Percentiles rank a stretch among this genome's conserved stretches.
Evolutionary conservation across 2,113 vertebrate species (phyloP).

Genomic region (Prunella fulvescens): DNA sequence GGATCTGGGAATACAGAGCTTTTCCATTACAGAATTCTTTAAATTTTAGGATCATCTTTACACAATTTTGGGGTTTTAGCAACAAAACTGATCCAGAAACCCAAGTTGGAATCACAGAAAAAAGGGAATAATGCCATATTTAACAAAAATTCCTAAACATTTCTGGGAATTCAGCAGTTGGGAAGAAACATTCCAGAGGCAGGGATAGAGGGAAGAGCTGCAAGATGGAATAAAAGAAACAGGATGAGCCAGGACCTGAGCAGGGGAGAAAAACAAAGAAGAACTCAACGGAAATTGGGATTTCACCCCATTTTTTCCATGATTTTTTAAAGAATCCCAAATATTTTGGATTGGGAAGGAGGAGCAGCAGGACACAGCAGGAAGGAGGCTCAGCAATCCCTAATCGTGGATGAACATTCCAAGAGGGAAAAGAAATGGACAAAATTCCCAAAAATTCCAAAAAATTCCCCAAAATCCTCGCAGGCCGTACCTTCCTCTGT

Average conservation of each 20-base stretch:
- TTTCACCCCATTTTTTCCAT: accelerated
- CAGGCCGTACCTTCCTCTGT: conserved; percentile 59
- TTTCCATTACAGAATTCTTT: not conserved
- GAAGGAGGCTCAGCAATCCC: not conserved
- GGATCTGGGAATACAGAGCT: not conserved
- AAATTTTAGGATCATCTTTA: not conserved
- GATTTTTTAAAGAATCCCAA: not conserved
- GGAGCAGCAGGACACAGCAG: not conserved
- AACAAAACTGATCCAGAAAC: not conserved
- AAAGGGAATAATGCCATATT: not conserved
- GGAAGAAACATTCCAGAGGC: not conserved
- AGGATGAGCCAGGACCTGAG: not conserved
- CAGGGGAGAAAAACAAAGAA: not conserved
- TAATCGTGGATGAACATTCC: accelerated
- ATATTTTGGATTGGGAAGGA: not conserved
- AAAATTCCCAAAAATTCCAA: not conserved
- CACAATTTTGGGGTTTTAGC: not conserved
- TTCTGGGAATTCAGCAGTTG: not conserved
- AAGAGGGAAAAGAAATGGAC: accelerated
- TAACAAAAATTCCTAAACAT: not conserved
- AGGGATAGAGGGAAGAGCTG: not conserved
- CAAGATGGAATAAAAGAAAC: not conserved
- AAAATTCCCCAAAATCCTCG: too few relatives aligned
- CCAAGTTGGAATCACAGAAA: not conserved
- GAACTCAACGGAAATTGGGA: not conserved